Conservation (phyloP, 2,888 invertebrate species). For the Rhimphoctona megacephalus region DNA sequence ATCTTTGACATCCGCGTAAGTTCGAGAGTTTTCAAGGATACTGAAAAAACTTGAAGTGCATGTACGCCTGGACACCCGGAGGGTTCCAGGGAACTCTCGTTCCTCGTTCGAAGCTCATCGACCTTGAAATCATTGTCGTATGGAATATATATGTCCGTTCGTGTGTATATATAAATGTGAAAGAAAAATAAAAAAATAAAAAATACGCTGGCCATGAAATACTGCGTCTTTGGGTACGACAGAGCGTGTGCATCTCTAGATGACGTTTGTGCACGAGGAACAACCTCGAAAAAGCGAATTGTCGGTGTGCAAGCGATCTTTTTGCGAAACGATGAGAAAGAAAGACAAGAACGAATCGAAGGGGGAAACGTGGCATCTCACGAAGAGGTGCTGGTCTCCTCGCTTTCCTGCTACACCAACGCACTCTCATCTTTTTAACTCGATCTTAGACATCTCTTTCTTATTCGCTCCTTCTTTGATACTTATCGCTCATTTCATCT, state of each 20-base stretch:
- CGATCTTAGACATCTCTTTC: conserved; percentile 27
- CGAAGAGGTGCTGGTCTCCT: conserved; percentile 15
- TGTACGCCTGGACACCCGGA: conserved; percentile 43
- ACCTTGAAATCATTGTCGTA: conserved; percentile 45
- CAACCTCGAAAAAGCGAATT: conserved; percentile 55
- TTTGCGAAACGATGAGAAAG: conserved; percentile 36
- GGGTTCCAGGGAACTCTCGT: conserved; percentile 45
- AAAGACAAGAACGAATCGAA: conserved; percentile 15
- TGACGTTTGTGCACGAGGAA: conserved; percentile 35
- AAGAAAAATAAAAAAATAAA: conserved; percentile 32
- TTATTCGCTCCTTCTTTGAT: conserved; percentile 7
- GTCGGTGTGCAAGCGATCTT: conserved; percentile 36
- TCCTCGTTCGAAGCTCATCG: conserved; percentile 49
- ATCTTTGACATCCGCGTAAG: conserved; percentile 23
- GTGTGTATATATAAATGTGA: conserved; percentile 21
- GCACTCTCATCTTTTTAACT: conserved; percentile 4
- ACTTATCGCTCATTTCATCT: conserved; percentile 22
- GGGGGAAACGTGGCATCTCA: conserved; percentile 5
- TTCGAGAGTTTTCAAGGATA: conserved; percentile 43
- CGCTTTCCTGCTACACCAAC: conserved; percentile 18
- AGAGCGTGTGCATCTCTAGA: conserved; percentile 36
- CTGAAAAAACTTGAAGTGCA: conserved; percentile 26
- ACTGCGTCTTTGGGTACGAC: conserved; percentile 41
- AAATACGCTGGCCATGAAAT: conserved; percentile 51
- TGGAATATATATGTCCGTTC: neutral